Conservation (phyloP, 30 jellyfish, hydroid and myxozoan species). For the Rhopilema esculentum region DNA sequence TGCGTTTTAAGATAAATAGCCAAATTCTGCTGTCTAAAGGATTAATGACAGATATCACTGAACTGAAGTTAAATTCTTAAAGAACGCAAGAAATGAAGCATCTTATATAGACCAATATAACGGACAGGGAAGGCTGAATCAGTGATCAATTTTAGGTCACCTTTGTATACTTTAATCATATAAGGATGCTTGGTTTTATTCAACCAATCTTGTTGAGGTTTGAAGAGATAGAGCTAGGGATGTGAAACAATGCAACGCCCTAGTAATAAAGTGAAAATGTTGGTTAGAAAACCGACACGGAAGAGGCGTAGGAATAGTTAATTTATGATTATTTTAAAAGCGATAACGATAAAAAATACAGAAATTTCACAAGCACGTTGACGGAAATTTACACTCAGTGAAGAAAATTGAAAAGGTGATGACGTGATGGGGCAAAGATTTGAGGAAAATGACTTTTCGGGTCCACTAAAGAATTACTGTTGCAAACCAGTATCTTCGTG, state of each 20-base stretch:
- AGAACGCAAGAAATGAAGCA: neutral
- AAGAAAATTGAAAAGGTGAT: neutral
- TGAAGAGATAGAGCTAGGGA: neutral
- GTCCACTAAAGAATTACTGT: neutral
- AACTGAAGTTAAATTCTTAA: neutral
- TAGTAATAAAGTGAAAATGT: neutral
- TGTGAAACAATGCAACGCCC: neutral
- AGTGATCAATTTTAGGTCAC: neutral
- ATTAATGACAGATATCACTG: neutral
- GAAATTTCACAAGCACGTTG: neutral
- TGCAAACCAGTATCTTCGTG: neutral
- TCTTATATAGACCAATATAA: neutral
- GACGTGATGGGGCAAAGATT: neutral
- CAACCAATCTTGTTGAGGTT: constrained; percentile 21
- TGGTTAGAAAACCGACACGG: constrained; percentile 42
- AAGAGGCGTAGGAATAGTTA: constrained; percentile 25
- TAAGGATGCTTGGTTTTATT: neutral
- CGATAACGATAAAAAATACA: neutral
- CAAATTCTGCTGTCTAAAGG: neutral
- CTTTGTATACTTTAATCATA: neutral
- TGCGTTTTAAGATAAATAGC: neutral
- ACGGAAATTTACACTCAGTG: neutral
- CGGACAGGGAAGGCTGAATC: neutral
- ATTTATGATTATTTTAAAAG: neutral
- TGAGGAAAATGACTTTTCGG: neutral